Evolutionary conservation across 2,797 vertebrate species (phyloP).

Genomic region (Oreortyx pictus): DNA sequence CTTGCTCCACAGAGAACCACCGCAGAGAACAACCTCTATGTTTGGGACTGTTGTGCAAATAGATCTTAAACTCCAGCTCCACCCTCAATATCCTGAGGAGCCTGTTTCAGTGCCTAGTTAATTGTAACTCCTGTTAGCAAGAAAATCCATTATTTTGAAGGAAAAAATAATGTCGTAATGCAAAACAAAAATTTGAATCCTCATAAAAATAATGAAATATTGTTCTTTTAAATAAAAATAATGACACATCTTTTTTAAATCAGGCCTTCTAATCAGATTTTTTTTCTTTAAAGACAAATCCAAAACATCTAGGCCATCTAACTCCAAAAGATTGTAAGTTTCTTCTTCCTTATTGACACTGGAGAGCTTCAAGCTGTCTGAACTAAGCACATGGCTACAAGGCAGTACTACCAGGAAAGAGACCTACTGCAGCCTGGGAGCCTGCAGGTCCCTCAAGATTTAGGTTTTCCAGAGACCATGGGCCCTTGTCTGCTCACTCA

Average conservation of each 20-base stretch:
- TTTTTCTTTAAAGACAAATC: background rate
- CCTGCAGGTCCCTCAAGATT: background rate
- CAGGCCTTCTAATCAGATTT: background rate
- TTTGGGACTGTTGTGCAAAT: background rate
- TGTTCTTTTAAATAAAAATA: background rate
- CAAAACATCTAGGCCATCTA: background rate
- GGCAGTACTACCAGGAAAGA: background rate
- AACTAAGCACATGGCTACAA: background rate
- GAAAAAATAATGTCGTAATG: background rate
- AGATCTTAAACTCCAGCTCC: background rate
- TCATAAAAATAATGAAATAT: background rate
- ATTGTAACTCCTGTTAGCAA: background rate
- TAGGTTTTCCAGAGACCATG: background rate
- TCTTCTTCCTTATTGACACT: background rate
- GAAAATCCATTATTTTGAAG: background rate
- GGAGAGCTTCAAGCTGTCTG: background rate
- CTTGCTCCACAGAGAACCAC: background rate
- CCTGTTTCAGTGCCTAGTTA: background rate
- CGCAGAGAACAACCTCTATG: background rate
- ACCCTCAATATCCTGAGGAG: background rate
- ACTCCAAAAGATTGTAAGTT: background rate
- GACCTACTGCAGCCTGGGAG: background rate
- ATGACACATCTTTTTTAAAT: background rate
- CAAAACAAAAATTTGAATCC: background rate
- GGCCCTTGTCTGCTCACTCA: background rate